phyloP scores from a whole-genome alignment of 2,888 invertebrate species.

The Lithophane ornitopus region DNA sequence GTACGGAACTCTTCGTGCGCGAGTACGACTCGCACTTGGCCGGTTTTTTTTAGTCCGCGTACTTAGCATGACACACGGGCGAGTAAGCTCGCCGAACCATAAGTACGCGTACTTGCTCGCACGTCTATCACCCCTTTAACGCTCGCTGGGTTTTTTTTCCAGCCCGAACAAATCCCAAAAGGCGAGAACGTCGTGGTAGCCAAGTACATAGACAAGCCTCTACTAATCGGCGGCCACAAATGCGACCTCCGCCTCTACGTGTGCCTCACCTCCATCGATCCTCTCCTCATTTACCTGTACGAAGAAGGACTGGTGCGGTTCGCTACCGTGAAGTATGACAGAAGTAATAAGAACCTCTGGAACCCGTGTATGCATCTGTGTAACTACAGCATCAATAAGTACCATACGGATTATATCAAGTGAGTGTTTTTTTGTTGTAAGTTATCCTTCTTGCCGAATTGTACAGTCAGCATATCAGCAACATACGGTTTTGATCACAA shows the following conservation, averaged over 20 bases:
- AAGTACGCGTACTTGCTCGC: too few relatives aligned
- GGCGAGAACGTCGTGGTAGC: constrained; percentile 98
- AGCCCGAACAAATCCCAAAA: constrained; percentile 97
- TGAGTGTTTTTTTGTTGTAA: constrained; percentile 83
- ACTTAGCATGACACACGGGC: too few relatives aligned
- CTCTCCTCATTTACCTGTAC: constrained; percentile 97
- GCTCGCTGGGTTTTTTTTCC: constrained; percentile 45
- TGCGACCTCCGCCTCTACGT: constrained; percentile 99
- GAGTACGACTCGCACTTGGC: too few relatives aligned
- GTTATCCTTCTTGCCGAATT: too few relatives aligned
- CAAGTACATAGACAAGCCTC: constrained; percentile 96
- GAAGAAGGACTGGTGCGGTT: constrained; percentile 98
- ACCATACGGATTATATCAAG: constrained; percentile 98
- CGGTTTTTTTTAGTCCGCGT: too few relatives aligned
- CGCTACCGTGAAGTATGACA: constrained; percentile 98
- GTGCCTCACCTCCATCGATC: constrained; percentile 98
- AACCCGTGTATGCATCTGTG: constrained; percentile 99
- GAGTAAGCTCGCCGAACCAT: too few relatives aligned
- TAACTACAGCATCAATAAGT: constrained; percentile 99
- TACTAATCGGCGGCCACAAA: constrained; percentile 97
- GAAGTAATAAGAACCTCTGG: constrained; percentile 97
- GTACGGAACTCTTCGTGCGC: too few relatives aligned
- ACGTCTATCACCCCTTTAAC: too few relatives aligned
- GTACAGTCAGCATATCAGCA: too few relatives aligned
- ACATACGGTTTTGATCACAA: too few relatives aligned